Evolutionary conservation across 64 coral and sea anemone species (phyloP).

Genomic region (Hydrozoanthus tunicans): DNA sequence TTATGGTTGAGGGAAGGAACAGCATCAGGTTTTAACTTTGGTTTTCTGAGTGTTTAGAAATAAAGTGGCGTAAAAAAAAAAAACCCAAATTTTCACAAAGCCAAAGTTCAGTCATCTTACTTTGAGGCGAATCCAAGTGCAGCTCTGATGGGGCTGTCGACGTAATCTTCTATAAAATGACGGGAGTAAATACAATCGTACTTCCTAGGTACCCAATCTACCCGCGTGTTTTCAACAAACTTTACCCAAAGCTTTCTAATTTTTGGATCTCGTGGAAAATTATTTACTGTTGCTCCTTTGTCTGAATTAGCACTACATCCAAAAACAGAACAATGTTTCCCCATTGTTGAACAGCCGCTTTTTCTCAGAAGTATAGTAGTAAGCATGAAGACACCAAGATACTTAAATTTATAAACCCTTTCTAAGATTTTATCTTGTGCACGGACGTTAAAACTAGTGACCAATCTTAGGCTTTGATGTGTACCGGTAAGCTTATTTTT

Average conservation of each 20-base stretch:
- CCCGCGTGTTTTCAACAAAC: not conserved
- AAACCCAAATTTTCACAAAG: not conserved
- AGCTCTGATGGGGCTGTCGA: not conserved
- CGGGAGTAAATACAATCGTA: not conserved
- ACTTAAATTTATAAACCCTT: no score
- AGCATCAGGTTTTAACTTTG: constrained; percentile 24
- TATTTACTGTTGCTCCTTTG: not conserved
- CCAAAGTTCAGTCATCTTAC: not conserved
- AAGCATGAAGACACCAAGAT: no score
- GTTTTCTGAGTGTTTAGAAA: constrained; percentile 10
- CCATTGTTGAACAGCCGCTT: not conserved
- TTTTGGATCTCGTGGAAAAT: constrained; percentile 3
- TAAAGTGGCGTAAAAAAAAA: not conserved
- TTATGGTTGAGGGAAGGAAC: not conserved
- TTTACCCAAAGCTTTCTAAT: constrained; percentile 21
- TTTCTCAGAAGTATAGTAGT: no score
- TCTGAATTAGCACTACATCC: constrained; percentile 13
- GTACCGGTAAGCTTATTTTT: no score
- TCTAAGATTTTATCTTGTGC: no score
- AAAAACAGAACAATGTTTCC: not conserved
- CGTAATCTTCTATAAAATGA: not conserved
- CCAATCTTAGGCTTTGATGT: no score
- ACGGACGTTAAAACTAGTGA: no score
- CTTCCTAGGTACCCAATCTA: not conserved
- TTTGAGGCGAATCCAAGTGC: constrained; percentile 2